Base-by-base conservation (phyloP, 2,113 vertebrate species). In the Picathartes gymnocephalus region DNA sequence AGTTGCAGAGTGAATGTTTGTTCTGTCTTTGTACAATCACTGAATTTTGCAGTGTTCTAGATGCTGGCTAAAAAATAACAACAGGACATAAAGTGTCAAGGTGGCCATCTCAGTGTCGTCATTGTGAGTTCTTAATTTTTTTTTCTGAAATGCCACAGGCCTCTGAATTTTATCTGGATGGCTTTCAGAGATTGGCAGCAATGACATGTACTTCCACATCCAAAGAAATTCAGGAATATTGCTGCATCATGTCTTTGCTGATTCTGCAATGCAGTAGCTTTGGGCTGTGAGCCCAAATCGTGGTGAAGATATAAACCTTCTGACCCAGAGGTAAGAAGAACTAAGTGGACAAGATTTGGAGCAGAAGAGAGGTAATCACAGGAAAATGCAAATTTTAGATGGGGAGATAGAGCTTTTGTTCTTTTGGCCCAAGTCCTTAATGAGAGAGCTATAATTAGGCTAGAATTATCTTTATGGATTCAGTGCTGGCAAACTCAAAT, bases 261-360 rank as follows among this genome's bases (percentile, higher is more conserved):
- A 93, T 89, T 90, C 90, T 96, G 95, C 96, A 96, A 47, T 94
- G 95, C 92, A 95, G 95, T 60, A 77, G n/a, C 54, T 10, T 61
- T 86, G 95, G 92, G 95, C 92, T 93, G 31, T 23, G 53, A 94
- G 95, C 93, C 79, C 92, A 93, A 9, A 39, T 82, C 2, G 15
- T 9, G 13, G 50, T 61, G 45, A 58, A 86, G 44, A 79, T 57
- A 40, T 0, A 79, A 76, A 90, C 81, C 74, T 79, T 81, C 57
- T 90, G 64, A 94, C 88, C 81, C 50, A 48, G 62, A 82, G 54
- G 48, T 88, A 80, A 40, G 58, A 93, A 77, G 17, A 61, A 69
- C 58, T 45, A 90, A 93, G 80, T 65, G 57, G 61, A 31, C 35
- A 30, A 66, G 44, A 42, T 45, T 88, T 91, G 17, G 0, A 88